Base-by-base conservation (phyloP, 2,113 vertebrate genomes). In the Labeo rohita region DNA sequence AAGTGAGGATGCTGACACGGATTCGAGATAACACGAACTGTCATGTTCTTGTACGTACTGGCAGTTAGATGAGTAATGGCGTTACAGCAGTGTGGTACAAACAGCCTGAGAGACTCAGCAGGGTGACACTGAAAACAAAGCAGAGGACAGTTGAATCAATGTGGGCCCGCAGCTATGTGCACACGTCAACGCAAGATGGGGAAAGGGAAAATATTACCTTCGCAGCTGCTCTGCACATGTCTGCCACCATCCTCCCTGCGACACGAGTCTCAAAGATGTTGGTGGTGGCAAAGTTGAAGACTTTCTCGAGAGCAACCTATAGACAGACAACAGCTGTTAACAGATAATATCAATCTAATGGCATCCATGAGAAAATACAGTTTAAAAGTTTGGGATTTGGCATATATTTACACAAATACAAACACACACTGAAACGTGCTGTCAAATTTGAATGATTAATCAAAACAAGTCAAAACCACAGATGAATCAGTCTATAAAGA, bases 241-340 rank as follows among this genome's bases (percentile, higher is more conserved):
- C 97, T 0, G 98, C 97, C 84, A 99, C 98, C 98, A 99, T 99
- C 81, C 97, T 97, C 56, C 98, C 98, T 73, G 98, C 94, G 49
- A 99, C 97, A 91, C 97, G 97, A 0, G 98, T 99, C 95, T 99
- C 98, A 94, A 99, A 99, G 93, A 99, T 98, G 92, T 99, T 99
- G 59, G 97, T 99, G 86, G 98, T 92, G 70, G 98, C 97, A 93
- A 99, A 99, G 93, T 97, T 99, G 88, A 97, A 99, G 84, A 99
- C 97, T 88, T 99, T 99, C 90, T 98, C 96, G 89, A 99, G 93
- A 88, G 98, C 98, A 87, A 97, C 97, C 98, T 99, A 68, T 13
- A 10, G 50, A 4, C 5, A 76, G 52, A 52, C 2, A 70, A 18
- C 83, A 61, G 54, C 54, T 59, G 7, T 59, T 59, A 59, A 61